Evolutionary conservation across 1,140 invertebrate species (phyloP).

Genomic region (Sminthurides bifidus): DNA sequence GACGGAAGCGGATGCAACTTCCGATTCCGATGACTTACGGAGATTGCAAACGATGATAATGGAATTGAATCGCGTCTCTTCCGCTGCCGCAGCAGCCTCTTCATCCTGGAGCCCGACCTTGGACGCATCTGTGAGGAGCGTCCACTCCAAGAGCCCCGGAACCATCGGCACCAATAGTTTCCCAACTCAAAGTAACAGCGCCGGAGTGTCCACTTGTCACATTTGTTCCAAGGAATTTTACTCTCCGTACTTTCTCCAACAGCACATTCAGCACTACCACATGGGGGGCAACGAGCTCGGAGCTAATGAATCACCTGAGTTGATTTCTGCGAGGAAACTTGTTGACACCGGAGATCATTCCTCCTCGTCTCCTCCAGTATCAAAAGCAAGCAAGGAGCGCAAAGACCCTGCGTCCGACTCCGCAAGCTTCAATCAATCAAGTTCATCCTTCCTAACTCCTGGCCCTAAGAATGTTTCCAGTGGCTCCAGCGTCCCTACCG

Average conservation of each 20-base stretch:
- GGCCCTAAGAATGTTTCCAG: constrained; percentile 7
- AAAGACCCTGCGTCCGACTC: neutral
- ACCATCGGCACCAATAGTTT: no score
- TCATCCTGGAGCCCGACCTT: constrained; percentile 43
- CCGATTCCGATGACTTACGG: constrained; percentile 55
- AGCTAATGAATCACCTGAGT: no score
- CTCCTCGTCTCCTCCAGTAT: neutral
- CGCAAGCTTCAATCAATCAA: neutral
- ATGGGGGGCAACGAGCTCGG: neutral
- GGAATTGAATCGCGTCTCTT: constrained; percentile 60
- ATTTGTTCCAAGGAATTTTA: constrained; percentile 51
- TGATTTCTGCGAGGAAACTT: neutral
- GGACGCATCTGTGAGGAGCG: constrained; percentile 31
- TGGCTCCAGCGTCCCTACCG: no score
- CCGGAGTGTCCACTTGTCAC: constrained; percentile 31
- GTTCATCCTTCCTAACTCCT: constrained; percentile 34
- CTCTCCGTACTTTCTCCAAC: constrained; percentile 45
- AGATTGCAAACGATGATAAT: constrained; percentile 84
- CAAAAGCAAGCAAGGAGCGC: neutral
- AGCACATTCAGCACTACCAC: constrained; percentile 45
- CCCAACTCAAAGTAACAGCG: neutral
- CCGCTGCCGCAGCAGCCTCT: constrained; percentile 40
- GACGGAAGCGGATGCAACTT: constrained; percentile 31
- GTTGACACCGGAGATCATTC: neutral
- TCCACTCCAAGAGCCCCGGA: neutral